A percentile compares a stretch with the other conserved stretches of the same genome.
phyloP scores from a whole-genome alignment of 2,113 vertebrate genomes.

The Laticauda colubrina region DNA sequence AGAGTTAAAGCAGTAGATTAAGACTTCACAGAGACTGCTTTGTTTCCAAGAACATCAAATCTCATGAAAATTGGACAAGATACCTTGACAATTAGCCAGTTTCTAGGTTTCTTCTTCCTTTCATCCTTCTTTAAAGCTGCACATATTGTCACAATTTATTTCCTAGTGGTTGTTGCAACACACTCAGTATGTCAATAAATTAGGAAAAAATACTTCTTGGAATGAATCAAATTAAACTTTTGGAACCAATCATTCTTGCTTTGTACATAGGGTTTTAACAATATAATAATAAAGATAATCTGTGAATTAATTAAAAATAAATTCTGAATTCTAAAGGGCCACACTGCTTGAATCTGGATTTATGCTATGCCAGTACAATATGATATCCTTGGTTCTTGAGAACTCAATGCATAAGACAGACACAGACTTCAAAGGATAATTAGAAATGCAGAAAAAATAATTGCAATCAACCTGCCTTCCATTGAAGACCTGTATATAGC shows the following conservation, averaged over 20 bases:
- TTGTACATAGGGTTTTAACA: conserved; percentile 37
- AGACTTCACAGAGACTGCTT: conserved; percentile 55
- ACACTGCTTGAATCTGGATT: background rate
- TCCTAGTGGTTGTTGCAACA: conserved; percentile 21
- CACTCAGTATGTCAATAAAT: conserved; percentile 63
- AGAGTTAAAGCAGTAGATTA: conserved; percentile 34
- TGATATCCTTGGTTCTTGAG: background rate
- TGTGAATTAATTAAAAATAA: background rate
- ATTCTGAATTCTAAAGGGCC: background rate
- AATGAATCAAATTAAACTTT: conserved; percentile 53
- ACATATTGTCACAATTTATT: conserved; percentile 39
- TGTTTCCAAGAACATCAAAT: conserved; percentile 65
- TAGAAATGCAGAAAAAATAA: too few relatives aligned
- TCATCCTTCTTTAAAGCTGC: conserved; percentile 56
- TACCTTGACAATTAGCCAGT: conserved; percentile 53
- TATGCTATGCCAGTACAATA: background rate
- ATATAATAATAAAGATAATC: conserved; percentile 27
- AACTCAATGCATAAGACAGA: background rate
- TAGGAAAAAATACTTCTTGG: conserved; percentile 61
- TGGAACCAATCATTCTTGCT: conserved; percentile 36
- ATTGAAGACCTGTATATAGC: too few relatives aligned
- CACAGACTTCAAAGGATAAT: too few relatives aligned
- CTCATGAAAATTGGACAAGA: conserved; percentile 19
- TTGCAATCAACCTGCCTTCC: too few relatives aligned
- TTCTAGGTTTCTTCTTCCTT: conserved; percentile 49